Conservation (phyloP, 2,888 invertebrate species). For the Watsonalla cultraria region DNA sequence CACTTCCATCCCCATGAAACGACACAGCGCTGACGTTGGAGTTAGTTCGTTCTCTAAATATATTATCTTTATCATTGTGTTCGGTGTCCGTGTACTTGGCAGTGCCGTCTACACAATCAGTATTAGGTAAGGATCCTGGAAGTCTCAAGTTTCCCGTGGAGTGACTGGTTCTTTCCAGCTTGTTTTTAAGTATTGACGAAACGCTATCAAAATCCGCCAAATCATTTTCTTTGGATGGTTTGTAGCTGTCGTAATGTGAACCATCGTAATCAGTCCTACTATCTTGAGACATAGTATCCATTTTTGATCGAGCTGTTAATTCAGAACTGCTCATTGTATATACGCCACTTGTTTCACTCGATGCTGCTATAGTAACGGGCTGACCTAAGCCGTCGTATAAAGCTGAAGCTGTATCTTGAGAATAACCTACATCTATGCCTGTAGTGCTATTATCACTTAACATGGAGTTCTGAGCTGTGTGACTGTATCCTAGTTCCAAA, state of each 20-base stretch:
- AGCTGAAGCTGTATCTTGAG: constrained; percentile 78
- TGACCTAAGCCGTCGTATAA: constrained; percentile 75
- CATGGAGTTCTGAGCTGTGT: constrained; percentile 91
- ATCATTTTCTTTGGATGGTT: constrained; percentile 72
- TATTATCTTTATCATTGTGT: constrained; percentile 65
- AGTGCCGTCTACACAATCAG: constrained; percentile 76
- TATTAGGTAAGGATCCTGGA: constrained; percentile 39
- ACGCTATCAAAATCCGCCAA: constrained; percentile 72
- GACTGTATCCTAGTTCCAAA: constrained; percentile 90
- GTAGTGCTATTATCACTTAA: constrained; percentile 85
- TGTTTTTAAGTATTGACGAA: constrained; percentile 71
- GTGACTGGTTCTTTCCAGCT: constrained; percentile 63
- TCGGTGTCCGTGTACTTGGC: constrained; percentile 54
- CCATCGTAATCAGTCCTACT: constrained; percentile 68
- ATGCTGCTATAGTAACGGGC: constrained; percentile 80
- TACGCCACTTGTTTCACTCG: constrained; percentile 91
- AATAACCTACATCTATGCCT: constrained; percentile 82
- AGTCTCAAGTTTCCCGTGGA: constrained; percentile 38
- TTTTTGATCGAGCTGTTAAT: constrained; percentile 79
- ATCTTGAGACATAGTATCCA: constrained; percentile 70
- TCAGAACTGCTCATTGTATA: constrained; percentile 88
- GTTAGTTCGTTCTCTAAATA: constrained; percentile 84
- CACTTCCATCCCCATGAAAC: constrained; percentile 93
- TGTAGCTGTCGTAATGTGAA: constrained; percentile 79
- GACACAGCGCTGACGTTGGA: constrained; percentile 89